These are phyloP conservation scores for Conchocele bisecta DNA, from an alignment of 2,888 invertebrate genomes.

Conservation along the genomic window DNA sequence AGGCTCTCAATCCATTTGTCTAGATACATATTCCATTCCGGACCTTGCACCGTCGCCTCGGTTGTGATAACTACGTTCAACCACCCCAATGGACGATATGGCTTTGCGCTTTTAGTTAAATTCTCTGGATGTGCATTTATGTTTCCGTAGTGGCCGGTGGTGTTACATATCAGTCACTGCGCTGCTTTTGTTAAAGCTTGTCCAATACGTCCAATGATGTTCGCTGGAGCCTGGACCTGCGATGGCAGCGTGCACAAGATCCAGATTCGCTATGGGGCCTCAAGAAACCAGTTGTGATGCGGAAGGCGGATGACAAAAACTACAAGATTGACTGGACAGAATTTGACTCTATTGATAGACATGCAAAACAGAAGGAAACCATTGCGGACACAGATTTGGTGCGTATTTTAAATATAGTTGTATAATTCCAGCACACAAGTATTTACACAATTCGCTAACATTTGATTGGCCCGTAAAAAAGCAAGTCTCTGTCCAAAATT, in stretches of 20 bases:
- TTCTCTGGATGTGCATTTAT: too few relatives aligned
- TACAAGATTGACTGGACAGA: slow-evolving; percentile 68
- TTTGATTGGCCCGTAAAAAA: too few relatives aligned
- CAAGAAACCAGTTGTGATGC: slow-evolving; percentile 65
- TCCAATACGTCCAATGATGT: slow-evolving; percentile 65
- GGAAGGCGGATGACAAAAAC: slow-evolving; percentile 58
- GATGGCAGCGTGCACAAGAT: slow-evolving; percentile 66
- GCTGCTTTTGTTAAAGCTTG: slow-evolving; percentile 46
- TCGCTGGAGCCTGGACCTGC: slow-evolving; percentile 74
- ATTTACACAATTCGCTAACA: too few relatives aligned
- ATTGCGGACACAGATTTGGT: slow-evolving; percentile 20
- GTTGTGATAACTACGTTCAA: not conserved
- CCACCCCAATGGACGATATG: too few relatives aligned
- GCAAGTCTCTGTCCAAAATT: too few relatives aligned
- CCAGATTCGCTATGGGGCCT: slow-evolving; percentile 69
- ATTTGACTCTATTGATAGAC: slow-evolving; percentile 47
- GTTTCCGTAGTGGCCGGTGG: too few relatives aligned
- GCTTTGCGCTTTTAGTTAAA: too few relatives aligned
- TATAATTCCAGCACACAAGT: too few relatives aligned
- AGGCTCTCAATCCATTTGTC: too few relatives aligned
- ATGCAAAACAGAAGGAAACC: slow-evolving; percentile 38
- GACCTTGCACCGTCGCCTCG: too few relatives aligned
- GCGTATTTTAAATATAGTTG: too few relatives aligned
- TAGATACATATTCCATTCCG: too few relatives aligned
- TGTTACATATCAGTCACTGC: not conserved